These are phyloP conservation scores for Linyphia triangularis DNA, from an alignment of 2,888 invertebrate genomes.

Conservation along the genomic window DNA sequence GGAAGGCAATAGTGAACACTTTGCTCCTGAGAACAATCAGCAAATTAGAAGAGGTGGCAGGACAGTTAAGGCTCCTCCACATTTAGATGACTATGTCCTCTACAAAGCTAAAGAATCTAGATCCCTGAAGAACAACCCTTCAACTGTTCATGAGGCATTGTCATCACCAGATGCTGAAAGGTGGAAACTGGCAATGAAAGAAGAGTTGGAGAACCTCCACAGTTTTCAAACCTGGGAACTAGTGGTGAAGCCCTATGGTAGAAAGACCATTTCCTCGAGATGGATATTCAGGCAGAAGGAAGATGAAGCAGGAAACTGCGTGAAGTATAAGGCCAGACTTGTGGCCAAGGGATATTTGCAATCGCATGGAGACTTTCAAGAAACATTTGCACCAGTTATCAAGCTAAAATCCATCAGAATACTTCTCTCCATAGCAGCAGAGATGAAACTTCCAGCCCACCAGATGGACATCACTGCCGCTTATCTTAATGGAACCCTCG, in stretches of 20 bases:
- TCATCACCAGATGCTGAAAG: background rate
- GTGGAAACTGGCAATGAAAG: conserved; percentile 36
- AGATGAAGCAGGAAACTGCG: conserved; percentile 36
- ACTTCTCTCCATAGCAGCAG: background rate
- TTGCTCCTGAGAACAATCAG: background rate
- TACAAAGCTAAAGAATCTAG: background rate
- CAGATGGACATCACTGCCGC: conserved; percentile 65
- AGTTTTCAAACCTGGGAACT: conserved; percentile 29
- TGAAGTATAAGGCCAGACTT: conserved; percentile 77
- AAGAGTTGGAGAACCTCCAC: conserved; percentile 28
- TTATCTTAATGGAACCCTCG: conserved; percentile 51
- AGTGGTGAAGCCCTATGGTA: background rate
- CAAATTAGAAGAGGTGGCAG: background rate
- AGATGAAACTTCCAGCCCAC: background rate
- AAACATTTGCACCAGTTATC: conserved; percentile 72
- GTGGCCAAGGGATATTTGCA: conserved; percentile 45
- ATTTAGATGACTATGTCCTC: background rate
- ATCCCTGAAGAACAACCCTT: conserved; percentile 11
- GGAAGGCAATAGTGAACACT: background rate
- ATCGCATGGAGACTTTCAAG: conserved; percentile 48
- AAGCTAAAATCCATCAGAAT: conserved; percentile 53
- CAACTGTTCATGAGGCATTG: conserved; percentile 37
- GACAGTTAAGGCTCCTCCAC: background rate
- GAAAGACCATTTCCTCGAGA: background rate
- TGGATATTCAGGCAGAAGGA: conserved; percentile 34